These are phyloP conservation scores for Myotis myotis DNA, from an alignment of 2,797 vertebrate genomes.

Conservation along the genomic window DNA sequence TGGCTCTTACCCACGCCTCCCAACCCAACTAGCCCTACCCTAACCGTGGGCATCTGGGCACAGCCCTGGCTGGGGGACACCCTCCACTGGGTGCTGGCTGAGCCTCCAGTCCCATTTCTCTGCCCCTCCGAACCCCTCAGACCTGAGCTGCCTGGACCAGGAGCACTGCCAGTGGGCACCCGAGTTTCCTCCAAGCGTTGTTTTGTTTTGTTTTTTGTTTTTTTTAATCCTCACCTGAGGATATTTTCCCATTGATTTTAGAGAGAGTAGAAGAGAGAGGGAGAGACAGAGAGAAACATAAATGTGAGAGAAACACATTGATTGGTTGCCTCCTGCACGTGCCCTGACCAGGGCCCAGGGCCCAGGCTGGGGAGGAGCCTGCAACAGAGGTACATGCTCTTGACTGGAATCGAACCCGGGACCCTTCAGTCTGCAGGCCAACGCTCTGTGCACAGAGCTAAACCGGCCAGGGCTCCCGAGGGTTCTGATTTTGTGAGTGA, in stretches of 20 bases:
- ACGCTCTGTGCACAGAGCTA: too few species aligned
- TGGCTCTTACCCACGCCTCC: background rate
- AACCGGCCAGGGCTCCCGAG: background rate
- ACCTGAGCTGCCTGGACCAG: background rate
- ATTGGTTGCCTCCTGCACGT: background rate
- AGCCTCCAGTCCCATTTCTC: background rate
- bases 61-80: background rate
- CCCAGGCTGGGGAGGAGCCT: too few species aligned
- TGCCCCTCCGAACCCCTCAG: accelerated
- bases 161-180: background rate
- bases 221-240: too few species aligned
- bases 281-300: background rate
- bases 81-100: background rate
- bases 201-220: too few species aligned
- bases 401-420: too few species aligned
- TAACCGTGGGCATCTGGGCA: background rate
- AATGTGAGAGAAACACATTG: background rate
- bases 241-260: too few species aligned
- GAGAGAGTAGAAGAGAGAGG: too few species aligned
- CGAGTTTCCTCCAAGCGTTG: background rate
- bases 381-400: too few species aligned
- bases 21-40: background rate
- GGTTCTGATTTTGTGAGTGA: too few species aligned
- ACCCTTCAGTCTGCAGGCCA: too few species aligned
- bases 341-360: too few species aligned